These are phyloP conservation scores for Agrypnia vestita DNA, from an alignment of 1,140 invertebrate species.

Conservation along the genomic window DNA sequence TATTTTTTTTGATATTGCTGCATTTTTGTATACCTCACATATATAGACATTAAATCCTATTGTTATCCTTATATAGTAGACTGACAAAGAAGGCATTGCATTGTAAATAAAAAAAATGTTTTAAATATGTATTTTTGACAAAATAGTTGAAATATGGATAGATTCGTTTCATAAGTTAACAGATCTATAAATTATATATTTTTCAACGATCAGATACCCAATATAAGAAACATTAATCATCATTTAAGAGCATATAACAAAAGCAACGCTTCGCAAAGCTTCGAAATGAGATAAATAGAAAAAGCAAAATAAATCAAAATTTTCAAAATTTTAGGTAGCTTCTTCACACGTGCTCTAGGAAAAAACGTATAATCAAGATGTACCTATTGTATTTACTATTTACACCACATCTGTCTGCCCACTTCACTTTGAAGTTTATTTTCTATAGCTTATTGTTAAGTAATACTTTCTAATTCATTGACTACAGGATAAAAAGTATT, in stretches of 20 bases:
- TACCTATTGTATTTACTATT: not conserved
- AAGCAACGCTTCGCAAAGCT: not conserved
- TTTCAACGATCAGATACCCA: not conserved
- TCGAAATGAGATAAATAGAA: constrained; percentile 1
- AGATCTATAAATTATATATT: constrained; percentile 10
- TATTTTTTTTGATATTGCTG: too few species aligned
- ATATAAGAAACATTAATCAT: constrained; percentile 7
- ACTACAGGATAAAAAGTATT: not conserved
- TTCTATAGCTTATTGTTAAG: not conserved
- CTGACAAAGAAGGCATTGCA: too few species aligned
- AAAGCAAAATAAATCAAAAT: constrained; percentile 34
- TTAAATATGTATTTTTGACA: too few species aligned
- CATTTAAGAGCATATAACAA: constrained; percentile 15
- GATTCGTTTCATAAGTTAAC: not conserved
- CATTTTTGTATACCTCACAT: too few species aligned
- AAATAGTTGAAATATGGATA: too few species aligned
- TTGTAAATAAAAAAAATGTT: too few species aligned
- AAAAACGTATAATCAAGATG: constrained; percentile 24
- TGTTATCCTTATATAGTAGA: too few species aligned
- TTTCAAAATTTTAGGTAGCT: not conserved
- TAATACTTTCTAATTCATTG: constrained; percentile 3
- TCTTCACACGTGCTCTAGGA: constrained; percentile 18
- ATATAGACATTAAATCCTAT: too few species aligned
- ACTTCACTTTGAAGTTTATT: not conserved
- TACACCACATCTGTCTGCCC: constrained; percentile 31